A percentile compares a stretch with the other conserved stretches of the same genome.
These are phyloP conservation scores for Diorhabda elongata DNA, from an alignment of 1,140 invertebrate genomes.

Conservation along the genomic window DNA sequence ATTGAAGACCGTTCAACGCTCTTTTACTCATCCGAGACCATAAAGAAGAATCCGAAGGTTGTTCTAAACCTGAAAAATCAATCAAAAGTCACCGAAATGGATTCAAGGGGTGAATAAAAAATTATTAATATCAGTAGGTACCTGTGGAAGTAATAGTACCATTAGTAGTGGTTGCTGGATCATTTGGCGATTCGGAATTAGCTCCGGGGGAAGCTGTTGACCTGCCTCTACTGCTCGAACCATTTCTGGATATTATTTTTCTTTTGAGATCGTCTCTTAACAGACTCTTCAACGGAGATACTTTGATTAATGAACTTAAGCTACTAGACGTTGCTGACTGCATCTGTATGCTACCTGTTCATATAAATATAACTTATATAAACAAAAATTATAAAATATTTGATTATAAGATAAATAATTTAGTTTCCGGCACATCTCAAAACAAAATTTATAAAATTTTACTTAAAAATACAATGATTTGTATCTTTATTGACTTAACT, in stretches of 20 bases:
- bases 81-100: neutral
- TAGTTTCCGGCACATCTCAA: too few relatives aligned
- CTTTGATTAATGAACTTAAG: slow-evolving; percentile 64
- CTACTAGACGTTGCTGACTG: slow-evolving; percentile 58
- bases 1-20: slow-evolving; percentile 48
- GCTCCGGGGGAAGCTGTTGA: slow-evolving; percentile 36
- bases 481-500: too few relatives aligned
- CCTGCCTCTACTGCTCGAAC: slow-evolving; percentile 39
- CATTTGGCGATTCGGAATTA: slow-evolving; percentile 42
- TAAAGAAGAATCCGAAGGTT: slow-evolving; percentile 45
- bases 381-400: too few relatives aligned
- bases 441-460: too few relatives aligned
- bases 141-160: slow-evolving; percentile 63
- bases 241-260: slow-evolving; percentile 62
- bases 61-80: slow-evolving; percentile 44
- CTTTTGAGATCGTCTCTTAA: slow-evolving; percentile 75
- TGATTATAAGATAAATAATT: too few relatives aligned
- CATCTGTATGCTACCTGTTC: slow-evolving; percentile 35
- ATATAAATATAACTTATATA: neutral
- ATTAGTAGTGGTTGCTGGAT: slow-evolving; percentile 51
- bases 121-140: neutral
- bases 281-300: slow-evolving; percentile 78
- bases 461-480: too few relatives aligned
- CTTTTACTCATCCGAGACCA: slow-evolving; percentile 43
- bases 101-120: too few relatives aligned